A percentile compares a stretch with the other conserved stretches of the same genome.
phyloP scores from a whole-genome alignment of 2,113 vertebrate species.

The Motacilla tschutschensis region DNA sequence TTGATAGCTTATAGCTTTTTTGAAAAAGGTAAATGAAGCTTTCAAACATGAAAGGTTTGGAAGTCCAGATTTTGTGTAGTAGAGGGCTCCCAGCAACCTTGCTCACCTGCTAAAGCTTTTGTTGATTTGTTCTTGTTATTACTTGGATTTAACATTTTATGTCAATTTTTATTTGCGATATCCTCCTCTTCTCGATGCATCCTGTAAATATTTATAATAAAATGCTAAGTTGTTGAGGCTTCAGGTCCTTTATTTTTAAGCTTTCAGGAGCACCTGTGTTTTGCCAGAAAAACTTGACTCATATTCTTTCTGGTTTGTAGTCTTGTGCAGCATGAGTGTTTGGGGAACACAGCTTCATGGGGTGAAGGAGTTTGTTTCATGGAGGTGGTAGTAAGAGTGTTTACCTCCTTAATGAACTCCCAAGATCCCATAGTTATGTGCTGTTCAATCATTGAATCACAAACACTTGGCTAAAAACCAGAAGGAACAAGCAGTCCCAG shows the following conservation, averaged over 20 bases:
- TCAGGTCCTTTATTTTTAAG: neutral
- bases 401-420: neutral
- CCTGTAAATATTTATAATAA: neutral
- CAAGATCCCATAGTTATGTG: neutral
- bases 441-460: neutral
- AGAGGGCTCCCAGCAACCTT: neutral
- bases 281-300: neutral
- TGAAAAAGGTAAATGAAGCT: fast-evolving
- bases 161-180: neutral
- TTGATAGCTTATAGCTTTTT: neutral
- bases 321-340: neutral
- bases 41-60: neutral
- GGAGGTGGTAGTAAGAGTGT: neutral
- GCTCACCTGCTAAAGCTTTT: neutral
- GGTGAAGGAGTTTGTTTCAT: neutral
- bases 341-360: neutral
- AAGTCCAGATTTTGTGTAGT: neutral
- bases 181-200: neutral
- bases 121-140: neutral
- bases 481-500: neutral
- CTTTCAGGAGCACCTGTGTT: neutral
- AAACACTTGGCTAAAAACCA: neutral
- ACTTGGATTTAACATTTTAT: neutral
- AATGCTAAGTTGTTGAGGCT: neutral
- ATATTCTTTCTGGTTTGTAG: neutral